Conservation (phyloP, 2,888 invertebrate genomes). For the Minunthozetes semirufus region DNA sequence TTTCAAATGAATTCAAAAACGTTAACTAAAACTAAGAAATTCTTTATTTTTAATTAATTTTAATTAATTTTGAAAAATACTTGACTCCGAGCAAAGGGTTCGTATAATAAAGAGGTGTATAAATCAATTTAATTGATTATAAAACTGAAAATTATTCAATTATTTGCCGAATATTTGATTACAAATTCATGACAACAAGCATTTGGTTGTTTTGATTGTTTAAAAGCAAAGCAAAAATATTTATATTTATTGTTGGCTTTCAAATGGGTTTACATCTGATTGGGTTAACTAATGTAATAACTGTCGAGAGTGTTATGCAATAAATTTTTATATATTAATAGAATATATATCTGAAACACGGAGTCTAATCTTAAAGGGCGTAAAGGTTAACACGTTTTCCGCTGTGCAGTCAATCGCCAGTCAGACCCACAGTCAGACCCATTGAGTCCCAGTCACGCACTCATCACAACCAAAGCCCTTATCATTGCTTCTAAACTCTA, state of each 20-base stretch:
- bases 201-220: slow-evolving; percentile 1
- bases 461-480: not conserved
- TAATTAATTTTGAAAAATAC: slow-evolving; percentile 1
- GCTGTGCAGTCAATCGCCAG: slow-evolving; percentile 18
- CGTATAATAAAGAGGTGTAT: not conserved
- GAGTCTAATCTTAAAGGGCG: slow-evolving; percentile 29
- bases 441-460: not conserved
- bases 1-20: too few species aligned
- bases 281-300: slow-evolving; percentile 1
- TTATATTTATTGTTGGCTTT: slow-evolving; percentile 22
- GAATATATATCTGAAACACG: slow-evolving; percentile 8
- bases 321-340: slow-evolving; percentile 30
- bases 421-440: not conserved
- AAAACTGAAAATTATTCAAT: not conserved
- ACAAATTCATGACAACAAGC: slow-evolving; percentile 12
- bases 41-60: not conserved
- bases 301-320: slow-evolving; percentile 7
- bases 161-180: not conserved
- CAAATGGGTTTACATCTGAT: slow-evolving; percentile 8
- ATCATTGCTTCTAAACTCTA: slow-evolving; percentile 19
- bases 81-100: not conserved
- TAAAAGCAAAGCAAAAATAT: not conserved
- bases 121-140: slow-evolving; percentile 27
- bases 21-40: too few species aligned
- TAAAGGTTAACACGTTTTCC: slow-evolving; percentile 31